A percentile compares a stretch with the other conserved stretches of the same genome.
phyloP scores from a whole-genome alignment of 2,797 vertebrate genomes.

The Gallirallus australis region DNA sequence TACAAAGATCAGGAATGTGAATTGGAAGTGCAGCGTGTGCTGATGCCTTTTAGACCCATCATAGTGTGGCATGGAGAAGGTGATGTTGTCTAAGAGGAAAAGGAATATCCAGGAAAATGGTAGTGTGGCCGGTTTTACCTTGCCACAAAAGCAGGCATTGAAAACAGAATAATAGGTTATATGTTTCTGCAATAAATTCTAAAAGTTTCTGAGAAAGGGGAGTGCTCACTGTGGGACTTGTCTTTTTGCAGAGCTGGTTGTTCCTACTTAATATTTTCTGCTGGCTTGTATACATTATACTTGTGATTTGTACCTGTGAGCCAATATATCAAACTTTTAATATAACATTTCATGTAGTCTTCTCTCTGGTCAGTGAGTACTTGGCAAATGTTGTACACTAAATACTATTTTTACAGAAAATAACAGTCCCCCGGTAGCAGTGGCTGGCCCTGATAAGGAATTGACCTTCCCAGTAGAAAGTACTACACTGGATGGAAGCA shows the following conservation, averaged over 20 bases:
- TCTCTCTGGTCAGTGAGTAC: neutral
- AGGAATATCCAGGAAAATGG: neutral
- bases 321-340: neutral
- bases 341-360: neutral
- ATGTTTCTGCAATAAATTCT: neutral
- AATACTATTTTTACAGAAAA: conserved; percentile 66
- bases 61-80: neutral
- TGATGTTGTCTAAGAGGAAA: neutral
- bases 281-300: neutral
- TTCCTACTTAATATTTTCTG: neutral
- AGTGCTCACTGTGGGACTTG: neutral
- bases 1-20: neutral
- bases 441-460: conserved; percentile 85
- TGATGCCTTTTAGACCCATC: accelerated
- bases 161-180: neutral
- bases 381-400: neutral
- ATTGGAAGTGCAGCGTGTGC: neutral
- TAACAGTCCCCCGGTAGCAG: conserved; percentile 84
- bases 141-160: neutral
- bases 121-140: neutral
- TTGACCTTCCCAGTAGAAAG: conserved; percentile 82
- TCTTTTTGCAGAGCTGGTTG: neutral
- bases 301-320: neutral
- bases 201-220: neutral
- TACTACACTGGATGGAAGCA: conserved; percentile 82